phyloP scores from a whole-genome alignment of 2,888 invertebrate species.

The Acanthosepion lycidas region DNA sequence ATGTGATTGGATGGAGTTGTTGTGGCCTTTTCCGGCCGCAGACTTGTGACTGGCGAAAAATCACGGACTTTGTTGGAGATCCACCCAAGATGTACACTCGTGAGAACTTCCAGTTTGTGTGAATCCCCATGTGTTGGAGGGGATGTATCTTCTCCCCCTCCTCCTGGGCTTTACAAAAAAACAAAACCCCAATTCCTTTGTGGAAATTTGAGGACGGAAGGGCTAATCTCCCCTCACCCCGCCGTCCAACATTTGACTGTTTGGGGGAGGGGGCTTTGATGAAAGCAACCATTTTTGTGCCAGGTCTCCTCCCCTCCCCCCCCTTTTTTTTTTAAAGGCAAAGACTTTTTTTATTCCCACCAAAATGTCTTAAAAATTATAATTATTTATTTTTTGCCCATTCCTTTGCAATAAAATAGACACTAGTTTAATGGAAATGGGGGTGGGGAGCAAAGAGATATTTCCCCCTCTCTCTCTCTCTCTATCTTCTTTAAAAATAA shows the following conservation, averaged over 20 bases:
- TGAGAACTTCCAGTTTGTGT: conserved; percentile 70
- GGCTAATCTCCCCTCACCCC: neutral
- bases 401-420: conserved; percentile 33
- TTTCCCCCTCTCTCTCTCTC: neutral
- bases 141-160: neutral
- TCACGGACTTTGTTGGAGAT: conserved; percentile 67
- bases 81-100: conserved; percentile 54
- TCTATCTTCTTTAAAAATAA: neutral
- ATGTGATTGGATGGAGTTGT: conserved; percentile 87
- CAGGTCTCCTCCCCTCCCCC: neutral
- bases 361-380: neutral
- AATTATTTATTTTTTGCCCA: neutral
- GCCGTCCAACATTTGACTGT: neutral
- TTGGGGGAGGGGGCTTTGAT: neutral
- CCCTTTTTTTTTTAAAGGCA: too few species aligned
- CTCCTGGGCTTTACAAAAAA: neutral
- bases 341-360: too few species aligned
- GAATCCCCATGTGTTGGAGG: neutral
- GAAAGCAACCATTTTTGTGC: neutral
- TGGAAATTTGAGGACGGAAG: neutral
- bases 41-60: conserved; percentile 83
- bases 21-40: conserved; percentile 85
- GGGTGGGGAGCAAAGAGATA: neutral
- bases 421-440: neutral
- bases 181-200: neutral